phyloP scores from a whole-genome alignment of 2,888 invertebrate genomes.

The Dascillus cervinus region DNA sequence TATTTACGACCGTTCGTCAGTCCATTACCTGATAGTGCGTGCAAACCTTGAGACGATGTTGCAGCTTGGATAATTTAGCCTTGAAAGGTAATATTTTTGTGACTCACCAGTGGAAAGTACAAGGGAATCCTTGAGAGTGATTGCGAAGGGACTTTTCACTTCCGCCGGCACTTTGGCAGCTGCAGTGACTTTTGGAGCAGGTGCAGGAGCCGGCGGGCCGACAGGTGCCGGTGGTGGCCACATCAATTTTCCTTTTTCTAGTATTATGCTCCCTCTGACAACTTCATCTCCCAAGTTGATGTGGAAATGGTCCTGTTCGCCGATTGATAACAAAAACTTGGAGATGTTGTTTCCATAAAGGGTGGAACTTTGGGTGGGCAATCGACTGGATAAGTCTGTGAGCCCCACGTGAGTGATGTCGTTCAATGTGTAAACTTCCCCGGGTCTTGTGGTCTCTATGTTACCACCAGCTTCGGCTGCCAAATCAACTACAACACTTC shows the following conservation, averaged over 20 bases:
- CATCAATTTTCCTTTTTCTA: slow-evolving; percentile 64
- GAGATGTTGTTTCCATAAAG: slow-evolving; percentile 88
- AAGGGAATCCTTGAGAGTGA: slow-evolving; percentile 60
- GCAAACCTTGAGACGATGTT: neutral
- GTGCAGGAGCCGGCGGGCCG: slow-evolving; percentile 44
- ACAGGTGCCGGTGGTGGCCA: slow-evolving; percentile 73
- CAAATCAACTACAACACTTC: slow-evolving; percentile 82
- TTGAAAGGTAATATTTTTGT: neutral
- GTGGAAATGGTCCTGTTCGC: slow-evolving; percentile 68
- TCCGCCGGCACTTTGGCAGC: slow-evolving; percentile 24
- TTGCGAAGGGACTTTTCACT: slow-evolving; percentile 59
- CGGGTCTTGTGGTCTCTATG: slow-evolving; percentile 72
- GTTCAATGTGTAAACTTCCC: slow-evolving; percentile 64
- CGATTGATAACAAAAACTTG: slow-evolving; percentile 74
- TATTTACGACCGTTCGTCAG: neutral
- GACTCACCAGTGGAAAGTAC: slow-evolving; percentile 58
- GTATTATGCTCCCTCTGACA: slow-evolving; percentile 72
- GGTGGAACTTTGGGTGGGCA: slow-evolving; percentile 80
- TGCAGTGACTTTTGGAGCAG: slow-evolving; percentile 39
- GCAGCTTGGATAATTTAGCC: slow-evolving; percentile 1
- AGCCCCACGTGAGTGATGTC: slow-evolving; percentile 80
- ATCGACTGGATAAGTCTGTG: slow-evolving; percentile 75
- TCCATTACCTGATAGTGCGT: slow-evolving; percentile 1
- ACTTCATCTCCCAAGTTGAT: slow-evolving; percentile 82
- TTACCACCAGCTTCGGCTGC: slow-evolving; percentile 88